Base-by-base conservation (phyloP, 2,113 vertebrate species). In the Tetrax tetrax region DNA sequence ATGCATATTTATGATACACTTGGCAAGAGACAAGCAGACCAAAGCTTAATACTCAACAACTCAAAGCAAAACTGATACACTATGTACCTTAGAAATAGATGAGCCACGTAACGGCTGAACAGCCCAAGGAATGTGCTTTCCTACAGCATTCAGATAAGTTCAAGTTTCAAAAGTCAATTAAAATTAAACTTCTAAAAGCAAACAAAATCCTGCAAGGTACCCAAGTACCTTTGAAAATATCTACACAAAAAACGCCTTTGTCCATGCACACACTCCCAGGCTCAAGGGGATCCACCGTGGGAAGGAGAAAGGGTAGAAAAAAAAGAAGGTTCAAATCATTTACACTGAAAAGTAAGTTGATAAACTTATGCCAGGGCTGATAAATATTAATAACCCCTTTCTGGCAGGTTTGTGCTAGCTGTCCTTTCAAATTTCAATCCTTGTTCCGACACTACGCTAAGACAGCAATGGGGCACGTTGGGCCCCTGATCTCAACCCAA, bases 381-480 rank as follows among this genome's bases (percentile, higher is more conserved):
- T 38, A 60, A 76, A 71, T 31, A 60, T 29, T 53, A n/a, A 31
- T 2, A 3, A 15, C 12, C 24, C 14, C 7, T 54, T 76, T 17
- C 21, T 27, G 31, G 45, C 22, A 92, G 47, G 51, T 65, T 54
- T 37, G 68, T 21, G 29, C 38, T 8, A 48, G 16, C 38, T 76
- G 41, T 25, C 61, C 45, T 70, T 69, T 53, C 50, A 28, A 33
- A 65, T 54, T 60, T 31, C 38, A 23, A 14, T 51, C 48, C 17
- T 38, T 59, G 69, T 51, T 21, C 17, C 10, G 68, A 20, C 21
- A 17, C 12, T 27, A 14, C 1, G 1, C 9, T 43, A 10, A 18
- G 47, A 43, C 13, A 43, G 41, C 3, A 1, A 48, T 2, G 41
- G 41, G 64, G 12, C 35, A 56, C 1, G 1, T 1, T 1, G 0